Evolutionary conservation across 1,140 invertebrate genomes (phyloP).

Genomic region (Atta texana): DNA sequence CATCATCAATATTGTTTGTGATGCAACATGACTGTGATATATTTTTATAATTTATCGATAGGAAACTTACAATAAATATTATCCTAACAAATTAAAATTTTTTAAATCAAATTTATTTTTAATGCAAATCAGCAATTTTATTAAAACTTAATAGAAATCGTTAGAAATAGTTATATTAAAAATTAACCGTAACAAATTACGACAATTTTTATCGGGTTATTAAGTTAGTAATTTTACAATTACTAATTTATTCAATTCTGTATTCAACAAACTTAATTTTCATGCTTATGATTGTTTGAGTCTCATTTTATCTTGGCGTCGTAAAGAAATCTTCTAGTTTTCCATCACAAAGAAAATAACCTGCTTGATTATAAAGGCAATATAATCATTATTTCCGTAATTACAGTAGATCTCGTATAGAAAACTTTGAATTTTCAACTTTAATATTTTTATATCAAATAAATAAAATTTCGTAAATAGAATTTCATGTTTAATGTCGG

Average conservation of each 20-base stretch:
- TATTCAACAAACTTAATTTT: background rate
- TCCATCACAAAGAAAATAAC: too few species aligned
- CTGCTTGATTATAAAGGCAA: too few species aligned
- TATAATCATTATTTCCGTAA: too few species aligned
- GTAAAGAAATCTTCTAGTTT: too few species aligned
- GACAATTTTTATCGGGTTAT: background rate
- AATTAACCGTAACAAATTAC: background rate
- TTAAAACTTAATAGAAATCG: background rate
- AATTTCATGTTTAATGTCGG: background rate
- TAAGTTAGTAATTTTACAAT: constrained; percentile 1
- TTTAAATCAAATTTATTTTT: background rate
- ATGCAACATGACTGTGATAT: background rate
- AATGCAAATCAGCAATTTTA: background rate
- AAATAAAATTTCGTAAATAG: background rate
- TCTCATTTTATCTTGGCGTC: background rate
- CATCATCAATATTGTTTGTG: background rate
- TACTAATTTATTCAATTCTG: background rate
- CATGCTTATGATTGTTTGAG: background rate
- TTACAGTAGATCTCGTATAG: too few species aligned
- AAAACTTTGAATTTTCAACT: too few species aligned
- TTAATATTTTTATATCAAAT: background rate
- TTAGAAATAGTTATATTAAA: background rate
- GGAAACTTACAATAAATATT: background rate
- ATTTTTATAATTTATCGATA: background rate
- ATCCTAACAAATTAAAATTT: background rate